Percentiles rank a stretch among this genome's conserved stretches.
phyloP scores from a whole-genome alignment of 2,113 vertebrate genomes.

The Salvelinus fontinalis region DNA sequence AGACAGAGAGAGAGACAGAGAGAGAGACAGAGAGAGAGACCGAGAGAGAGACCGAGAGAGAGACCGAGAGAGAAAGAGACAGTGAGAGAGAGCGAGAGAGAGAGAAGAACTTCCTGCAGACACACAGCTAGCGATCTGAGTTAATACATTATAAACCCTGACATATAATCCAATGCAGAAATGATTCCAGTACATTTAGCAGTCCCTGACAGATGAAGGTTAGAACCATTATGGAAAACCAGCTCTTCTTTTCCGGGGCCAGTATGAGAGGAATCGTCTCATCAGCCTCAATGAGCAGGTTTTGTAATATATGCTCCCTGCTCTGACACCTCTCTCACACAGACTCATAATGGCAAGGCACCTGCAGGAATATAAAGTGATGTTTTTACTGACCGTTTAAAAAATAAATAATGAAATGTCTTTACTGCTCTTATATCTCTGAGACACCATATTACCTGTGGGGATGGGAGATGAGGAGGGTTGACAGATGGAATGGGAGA shows the following conservation, averaged over 20 bases:
- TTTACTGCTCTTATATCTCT: slow-evolving; percentile 19
- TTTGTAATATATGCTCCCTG: slow-evolving; percentile 41
- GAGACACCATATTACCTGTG: background rate
- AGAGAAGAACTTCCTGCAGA: slow-evolving; percentile 10
- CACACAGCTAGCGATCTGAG: slow-evolving; percentile 16
- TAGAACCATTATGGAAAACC: slow-evolving; percentile 46
- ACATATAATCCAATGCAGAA: slow-evolving; percentile 44
- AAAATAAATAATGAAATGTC: slow-evolving; percentile 14
- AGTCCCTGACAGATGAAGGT: slow-evolving; percentile 46
- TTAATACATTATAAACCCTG: slow-evolving; percentile 48
- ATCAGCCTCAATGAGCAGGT: slow-evolving; percentile 52
- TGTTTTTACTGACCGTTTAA: too few species aligned
- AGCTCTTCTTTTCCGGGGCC: slow-evolving; percentile 42
- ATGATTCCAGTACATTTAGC: slow-evolving; percentile 51
- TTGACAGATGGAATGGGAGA: too few species aligned
- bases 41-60: too few species aligned
- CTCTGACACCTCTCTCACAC: too few species aligned
- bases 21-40: fast-evolving
- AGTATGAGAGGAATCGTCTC: slow-evolving; percentile 45
- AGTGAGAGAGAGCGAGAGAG: background rate
- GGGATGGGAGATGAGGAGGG: too few species aligned
- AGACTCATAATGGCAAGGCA: too few species aligned
- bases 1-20: too few species aligned
- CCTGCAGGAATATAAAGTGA: too few species aligned
- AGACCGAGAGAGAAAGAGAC: too few species aligned